Evolutionary conservation across 2,888 invertebrate genomes (phyloP), one percentile per base, ranked within the genome.

Genomic region (Pandemis cinnamomeana): DNA sequence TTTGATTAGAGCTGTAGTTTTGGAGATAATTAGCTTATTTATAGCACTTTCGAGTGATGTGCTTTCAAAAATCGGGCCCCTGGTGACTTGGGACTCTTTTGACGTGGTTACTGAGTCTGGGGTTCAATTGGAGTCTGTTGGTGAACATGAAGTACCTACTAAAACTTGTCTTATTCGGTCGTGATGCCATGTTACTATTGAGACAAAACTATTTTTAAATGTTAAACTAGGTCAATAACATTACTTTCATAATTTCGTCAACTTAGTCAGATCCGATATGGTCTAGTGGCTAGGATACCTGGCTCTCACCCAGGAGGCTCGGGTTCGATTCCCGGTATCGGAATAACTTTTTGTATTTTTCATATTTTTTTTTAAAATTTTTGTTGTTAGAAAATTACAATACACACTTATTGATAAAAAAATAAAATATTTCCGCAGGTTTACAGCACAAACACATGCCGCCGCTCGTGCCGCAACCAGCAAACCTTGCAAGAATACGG

Each of bases 391-490:
- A n/a, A n/a, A n/a, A 20, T 20, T 20, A 20, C 20, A 20, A 20
- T 20, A 20, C 1, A 20, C 20, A 20, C 27, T 36, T 36, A 36
- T 36, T 36, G 3, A 2, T 36, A 36, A 36, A 4, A 20, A 20
- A 20, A 20, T 36, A 36, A 36, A 36, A 46, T 46, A 15, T 46
- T 15, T 64, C 79, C 89, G 1, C 87, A 95, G 84, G 93, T 95
- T 0, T 96, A 95, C 83, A 95, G 95, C 79, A 94, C 92, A 0
- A 94, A 95, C 71, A 89, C 95, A 0, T 96, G 96, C 78, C 91
- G 95, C 0, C 89, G 95, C 71, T 82, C 92, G 0, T 96, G 96
- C 79, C 87, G 96, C 11, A 95, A 94, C 78, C 85, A 86, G 44
- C 76, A 95, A 8, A 94, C 95, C 0, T 72, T 94, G 60, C 84